These are phyloP conservation scores for Prosapia bicincta DNA, from an alignment of 2,888 invertebrate species.

Conservation along the genomic window DNA sequence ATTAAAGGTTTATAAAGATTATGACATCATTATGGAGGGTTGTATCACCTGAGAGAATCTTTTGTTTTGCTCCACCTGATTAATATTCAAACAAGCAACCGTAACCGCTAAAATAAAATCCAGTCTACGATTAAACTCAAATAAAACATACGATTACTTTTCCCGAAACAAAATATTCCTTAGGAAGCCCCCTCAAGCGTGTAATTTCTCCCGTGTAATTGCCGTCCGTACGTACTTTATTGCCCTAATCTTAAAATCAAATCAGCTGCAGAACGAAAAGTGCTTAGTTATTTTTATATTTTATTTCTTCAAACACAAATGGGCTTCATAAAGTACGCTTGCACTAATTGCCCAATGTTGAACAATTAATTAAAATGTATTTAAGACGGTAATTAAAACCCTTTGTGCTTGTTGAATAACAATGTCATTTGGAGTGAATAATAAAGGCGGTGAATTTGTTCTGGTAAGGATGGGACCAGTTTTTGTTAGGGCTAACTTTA, in stretches of 20 bases:
- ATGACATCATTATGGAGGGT: no score
- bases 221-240: neutral
- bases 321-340: neutral
- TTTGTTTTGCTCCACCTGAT: no score
- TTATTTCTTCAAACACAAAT: neutral
- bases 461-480: no score
- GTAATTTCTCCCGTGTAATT: neutral
- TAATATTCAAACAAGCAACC: no score
- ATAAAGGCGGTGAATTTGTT: neutral
- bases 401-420: neutral
- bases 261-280: neutral
- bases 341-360: neutral
- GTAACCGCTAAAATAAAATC: no score
- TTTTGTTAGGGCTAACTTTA: no score
- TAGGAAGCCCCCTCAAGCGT: neutral
- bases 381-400: neutral
- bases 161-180: neutral
- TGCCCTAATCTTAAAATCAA: neutral
- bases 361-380: neutral
- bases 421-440: neutral
- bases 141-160: neutral
- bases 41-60: no score
- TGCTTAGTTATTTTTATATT: neutral
- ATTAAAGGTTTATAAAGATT: no score
- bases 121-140: no score